Base-by-base conservation (phyloP, 1,140 invertebrate genomes). In the Orius insidiosus region DNA sequence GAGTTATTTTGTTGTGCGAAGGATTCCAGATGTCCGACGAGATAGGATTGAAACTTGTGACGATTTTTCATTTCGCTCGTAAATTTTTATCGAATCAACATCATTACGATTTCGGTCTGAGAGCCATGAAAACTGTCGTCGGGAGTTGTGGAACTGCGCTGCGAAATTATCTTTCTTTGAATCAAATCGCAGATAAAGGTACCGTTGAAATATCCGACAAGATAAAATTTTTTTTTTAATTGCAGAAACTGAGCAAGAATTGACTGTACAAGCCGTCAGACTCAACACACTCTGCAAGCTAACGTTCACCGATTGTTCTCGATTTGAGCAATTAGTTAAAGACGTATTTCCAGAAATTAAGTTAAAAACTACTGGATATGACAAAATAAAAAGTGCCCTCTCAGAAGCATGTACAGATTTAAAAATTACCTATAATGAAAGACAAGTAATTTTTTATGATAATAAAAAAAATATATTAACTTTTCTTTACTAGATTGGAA, bases 71-170 rank as follows among this genome's bases (percentile, higher is more conserved):
- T 50, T 67, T 86, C 9, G 68, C 75, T 2, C 75, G 65, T 75
- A 76, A n/a, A 56, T 58, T 96, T 37, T 60, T 97, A 8, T 85
- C 85, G 5, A 74, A 75, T 30, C 87, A 95, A 60, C 80, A 86
- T 24, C 93, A 97, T 62, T 98, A 98, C 65, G 93, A 97, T 63
- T 98, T 93, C 93, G 92, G 93, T n/a, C 64, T 97, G 36, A 72
- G 93, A 55, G 86, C 92, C 5, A 67, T 97, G 41, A 93, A 92
- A 67, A 93, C 89, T 1, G 80, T 94, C 6, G 68, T 97, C 1
- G 73, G 78, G 50, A 74, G 76, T n/a, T 76, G 74, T 57, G 72
- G 69, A 40, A 63, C 56, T 50, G 63, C 63, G 30, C 56, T 75
- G 11, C 67, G 65, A 41, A 52, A 61, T 34, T 36, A 5, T 18